Conservation (phyloP, 2,888 invertebrate species). For the Eudemis profundana region DNA sequence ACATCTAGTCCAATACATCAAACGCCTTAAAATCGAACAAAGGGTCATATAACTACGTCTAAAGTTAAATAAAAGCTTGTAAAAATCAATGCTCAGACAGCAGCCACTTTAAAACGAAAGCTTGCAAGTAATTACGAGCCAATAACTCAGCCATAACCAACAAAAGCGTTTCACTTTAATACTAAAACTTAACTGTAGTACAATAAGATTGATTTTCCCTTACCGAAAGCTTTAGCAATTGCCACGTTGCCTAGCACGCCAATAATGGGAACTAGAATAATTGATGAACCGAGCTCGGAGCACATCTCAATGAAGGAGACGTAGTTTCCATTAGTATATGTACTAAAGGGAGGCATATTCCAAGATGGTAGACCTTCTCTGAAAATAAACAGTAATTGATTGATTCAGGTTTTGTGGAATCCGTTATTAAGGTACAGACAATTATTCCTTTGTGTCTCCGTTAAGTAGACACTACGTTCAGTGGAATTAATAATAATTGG, state of each 20-base stretch:
- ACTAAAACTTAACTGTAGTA: not conserved
- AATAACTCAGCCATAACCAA: not conserved
- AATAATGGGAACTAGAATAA: constrained; percentile 94
- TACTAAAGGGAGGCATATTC: constrained; percentile 89
- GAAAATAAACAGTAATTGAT: constrained; percentile 49
- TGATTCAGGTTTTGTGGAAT: not conserved
- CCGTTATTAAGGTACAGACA: no score
- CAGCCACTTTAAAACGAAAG: constrained; percentile 8
- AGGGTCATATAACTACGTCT: not conserved
- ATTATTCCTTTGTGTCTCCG: no score
- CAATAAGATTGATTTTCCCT: constrained; percentile 57
- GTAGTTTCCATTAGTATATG: constrained; percentile 84
- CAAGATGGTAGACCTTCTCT: constrained; percentile 90
- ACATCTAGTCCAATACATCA: not conserved
- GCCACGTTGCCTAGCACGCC: constrained; percentile 97
- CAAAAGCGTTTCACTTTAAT: not conserved
- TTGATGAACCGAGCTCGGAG: constrained; percentile 92
- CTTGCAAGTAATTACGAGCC: constrained; percentile 11
- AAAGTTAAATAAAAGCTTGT: not conserved
- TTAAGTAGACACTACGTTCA: no score
- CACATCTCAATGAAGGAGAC: constrained; percentile 89
- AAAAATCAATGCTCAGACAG: not conserved
- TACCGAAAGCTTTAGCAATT: constrained; percentile 97
- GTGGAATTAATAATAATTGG: no score
- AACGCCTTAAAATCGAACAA: not conserved